Evolutionary conservation across 2,797 vertebrate genomes (phyloP).

Genomic region (Allobates femoralis): DNA sequence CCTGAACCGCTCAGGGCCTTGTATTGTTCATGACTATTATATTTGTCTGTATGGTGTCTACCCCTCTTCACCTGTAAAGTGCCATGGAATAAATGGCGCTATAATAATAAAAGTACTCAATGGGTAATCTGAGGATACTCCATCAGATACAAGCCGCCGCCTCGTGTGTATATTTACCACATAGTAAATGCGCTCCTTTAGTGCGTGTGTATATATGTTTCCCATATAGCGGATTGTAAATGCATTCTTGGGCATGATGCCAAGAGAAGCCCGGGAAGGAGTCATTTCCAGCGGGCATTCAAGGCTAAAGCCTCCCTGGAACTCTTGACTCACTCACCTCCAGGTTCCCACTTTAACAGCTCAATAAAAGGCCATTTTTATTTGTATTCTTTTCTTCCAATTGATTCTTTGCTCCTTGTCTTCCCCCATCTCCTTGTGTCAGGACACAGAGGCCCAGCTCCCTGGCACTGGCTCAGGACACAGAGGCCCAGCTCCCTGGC

Average conservation of each 20-base stretch:
- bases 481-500: not conserved
- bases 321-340: slow-evolving; percentile 49
- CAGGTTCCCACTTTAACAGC: slow-evolving; percentile 51
- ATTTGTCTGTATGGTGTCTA: too few relatives aligned
- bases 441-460: not conserved
- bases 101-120: too few relatives aligned
- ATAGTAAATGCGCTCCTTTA: slow-evolving; percentile 3
- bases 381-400: not conserved
- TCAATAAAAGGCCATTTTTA: slow-evolving; percentile 51
- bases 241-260: slow-evolving; percentile 74
- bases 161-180: slow-evolving; percentile 34
- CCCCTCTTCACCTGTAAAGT: not conserved
- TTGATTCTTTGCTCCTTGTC: slow-evolving; percentile 21
- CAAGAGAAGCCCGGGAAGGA: slow-evolving; percentile 71
- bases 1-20: too few relatives aligned
- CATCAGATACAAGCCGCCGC: not conserved
- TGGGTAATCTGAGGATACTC: not conserved
- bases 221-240: slow-evolving; percentile 77
- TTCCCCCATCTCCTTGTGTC: not conserved
- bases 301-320: slow-evolving; percentile 54
- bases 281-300: slow-evolving; percentile 59
- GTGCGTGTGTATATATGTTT: slow-evolving; percentile 68
- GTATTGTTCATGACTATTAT: too few relatives aligned
- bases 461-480: not conserved
- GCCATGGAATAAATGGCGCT: too few relatives aligned